phyloP scores from a whole-genome alignment of 2,113 vertebrate species.

The Scomber scombrus region DNA sequence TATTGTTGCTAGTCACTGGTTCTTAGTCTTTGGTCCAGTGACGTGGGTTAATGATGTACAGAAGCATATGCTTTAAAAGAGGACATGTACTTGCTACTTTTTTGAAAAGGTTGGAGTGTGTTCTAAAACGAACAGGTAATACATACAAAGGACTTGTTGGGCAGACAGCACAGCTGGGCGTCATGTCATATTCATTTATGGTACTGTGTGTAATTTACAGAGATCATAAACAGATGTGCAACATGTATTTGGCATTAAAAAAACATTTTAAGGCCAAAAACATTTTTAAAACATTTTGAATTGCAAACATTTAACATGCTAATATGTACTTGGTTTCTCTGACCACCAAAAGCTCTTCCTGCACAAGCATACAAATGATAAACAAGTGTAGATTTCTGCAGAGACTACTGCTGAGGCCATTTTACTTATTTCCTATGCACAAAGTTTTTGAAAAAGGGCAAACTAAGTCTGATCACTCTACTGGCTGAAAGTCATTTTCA shows the following conservation, averaged over 20 bases:
- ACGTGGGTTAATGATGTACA: slow-evolving; percentile 68
- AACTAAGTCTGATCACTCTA: background rate
- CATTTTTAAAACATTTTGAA: background rate
- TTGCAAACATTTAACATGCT: background rate
- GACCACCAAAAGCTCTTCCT: background rate
- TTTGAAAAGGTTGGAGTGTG: slow-evolving; percentile 4
- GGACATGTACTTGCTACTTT: background rate
- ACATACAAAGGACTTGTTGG: background rate
- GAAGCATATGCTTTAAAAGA: slow-evolving; percentile 42
- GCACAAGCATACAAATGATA: background rate
- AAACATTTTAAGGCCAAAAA: background rate
- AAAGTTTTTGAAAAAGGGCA: background rate
- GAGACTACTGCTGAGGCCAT: background rate
- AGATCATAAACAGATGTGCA: background rate
- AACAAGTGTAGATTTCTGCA: background rate
- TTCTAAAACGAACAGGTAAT: slow-evolving; percentile 29
- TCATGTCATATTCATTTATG: background rate
- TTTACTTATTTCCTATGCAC: background rate
- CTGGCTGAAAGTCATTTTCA: background rate
- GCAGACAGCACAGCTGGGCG: background rate
- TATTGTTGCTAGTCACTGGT: slow-evolving; percentile 26
- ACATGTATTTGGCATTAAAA: background rate
- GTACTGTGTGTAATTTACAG: background rate
- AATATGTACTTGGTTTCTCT: background rate
- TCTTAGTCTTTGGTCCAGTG: slow-evolving; percentile 45